phyloP scores from a whole-genome alignment of 1,140 invertebrate genomes.

The Scaptomyza graminum region DNA sequence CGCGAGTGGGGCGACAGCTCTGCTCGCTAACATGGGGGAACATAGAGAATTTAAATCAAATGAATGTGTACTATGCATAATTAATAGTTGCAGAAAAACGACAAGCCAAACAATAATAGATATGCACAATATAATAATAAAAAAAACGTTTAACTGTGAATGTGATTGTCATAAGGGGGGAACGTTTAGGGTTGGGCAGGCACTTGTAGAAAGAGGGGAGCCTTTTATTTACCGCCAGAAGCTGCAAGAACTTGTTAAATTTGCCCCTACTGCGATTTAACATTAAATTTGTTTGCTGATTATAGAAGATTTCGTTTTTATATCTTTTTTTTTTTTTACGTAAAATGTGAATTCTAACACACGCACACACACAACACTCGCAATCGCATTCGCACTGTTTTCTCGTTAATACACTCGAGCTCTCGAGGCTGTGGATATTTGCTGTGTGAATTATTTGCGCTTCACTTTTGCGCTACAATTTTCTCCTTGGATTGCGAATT shows the following conservation, averaged over 20 bases:
- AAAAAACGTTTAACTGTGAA: conserved; percentile 50
- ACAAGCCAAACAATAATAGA: conserved; percentile 64
- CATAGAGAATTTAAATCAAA: conserved; percentile 66
- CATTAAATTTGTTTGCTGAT: conserved; percentile 75
- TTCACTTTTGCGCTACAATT: conserved; percentile 70
- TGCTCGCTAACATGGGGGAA: conserved; percentile 23
- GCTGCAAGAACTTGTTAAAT: conserved; percentile 80
- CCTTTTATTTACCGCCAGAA: conserved; percentile 76
- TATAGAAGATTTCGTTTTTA: conserved; percentile 47
- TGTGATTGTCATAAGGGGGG: conserved; percentile 65
- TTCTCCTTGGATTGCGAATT: conserved; percentile 45
- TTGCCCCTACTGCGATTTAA: conserved; percentile 80
- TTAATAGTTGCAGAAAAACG: conserved; percentile 68
- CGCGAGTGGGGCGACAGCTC: conserved; percentile 32
- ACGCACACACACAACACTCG: conserved; percentile 54
- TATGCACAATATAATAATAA: conserved; percentile 38
- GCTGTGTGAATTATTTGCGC: conserved; percentile 70
- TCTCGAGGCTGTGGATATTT: conserved; percentile 36
- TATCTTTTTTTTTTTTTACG: conserved; percentile 57
- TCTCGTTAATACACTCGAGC: conserved; percentile 55
- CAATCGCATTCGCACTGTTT: conserved; percentile 56
- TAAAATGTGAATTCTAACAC: conserved; percentile 75
- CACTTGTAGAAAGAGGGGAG: conserved; percentile 7
- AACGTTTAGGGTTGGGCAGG: conserved; percentile 28
- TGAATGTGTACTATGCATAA: conserved; percentile 76